phyloP scores from a whole-genome alignment of 2,113 vertebrate species.

The Natator depressus region DNA sequence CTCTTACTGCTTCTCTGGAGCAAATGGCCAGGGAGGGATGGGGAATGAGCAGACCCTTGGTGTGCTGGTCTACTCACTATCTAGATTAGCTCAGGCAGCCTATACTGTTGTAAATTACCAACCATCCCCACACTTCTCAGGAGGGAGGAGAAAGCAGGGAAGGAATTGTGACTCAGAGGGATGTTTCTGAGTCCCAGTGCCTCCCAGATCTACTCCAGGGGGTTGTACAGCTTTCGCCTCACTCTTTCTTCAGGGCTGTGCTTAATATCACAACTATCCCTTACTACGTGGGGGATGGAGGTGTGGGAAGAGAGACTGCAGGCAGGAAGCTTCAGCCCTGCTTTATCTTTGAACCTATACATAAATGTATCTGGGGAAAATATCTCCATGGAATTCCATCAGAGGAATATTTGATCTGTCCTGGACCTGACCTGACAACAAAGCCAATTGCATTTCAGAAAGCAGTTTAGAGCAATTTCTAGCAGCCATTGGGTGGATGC shows the following conservation, averaged over 20 bases:
- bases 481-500: background rate
- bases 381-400: background rate
- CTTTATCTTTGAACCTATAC: background rate
- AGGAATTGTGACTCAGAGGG: background rate
- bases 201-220: background rate
- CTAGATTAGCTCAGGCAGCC: background rate
- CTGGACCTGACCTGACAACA: background rate
- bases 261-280: background rate
- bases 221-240: background rate
- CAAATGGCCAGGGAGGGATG: background rate
- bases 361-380: background rate
- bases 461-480: background rate
- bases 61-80: background rate
- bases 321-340: background rate
- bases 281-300: background rate
- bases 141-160: background rate
- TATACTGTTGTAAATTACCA: background rate
- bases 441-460: background rate
- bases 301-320: background rate
- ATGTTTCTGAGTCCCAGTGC: background rate
- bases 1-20: background rate
- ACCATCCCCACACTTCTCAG: background rate
- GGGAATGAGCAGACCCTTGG: background rate
- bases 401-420: background rate
- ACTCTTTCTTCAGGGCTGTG: background rate